phyloP scores from a whole-genome alignment of 2,797 vertebrate genomes.

The Cephalopachus bancanus region DNA sequence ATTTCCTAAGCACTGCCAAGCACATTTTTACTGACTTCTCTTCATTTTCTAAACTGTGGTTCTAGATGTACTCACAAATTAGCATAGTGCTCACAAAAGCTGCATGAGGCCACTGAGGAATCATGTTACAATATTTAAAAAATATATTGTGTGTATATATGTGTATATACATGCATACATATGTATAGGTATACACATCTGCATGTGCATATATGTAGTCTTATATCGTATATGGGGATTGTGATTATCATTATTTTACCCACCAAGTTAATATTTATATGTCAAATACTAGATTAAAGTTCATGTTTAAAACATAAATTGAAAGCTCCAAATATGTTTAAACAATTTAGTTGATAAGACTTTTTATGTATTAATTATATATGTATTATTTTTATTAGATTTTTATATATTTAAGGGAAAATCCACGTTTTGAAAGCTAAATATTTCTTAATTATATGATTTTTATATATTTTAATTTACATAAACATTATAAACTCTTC shows the following conservation, averaged over 20 bases:
- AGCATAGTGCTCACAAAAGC: neutral
- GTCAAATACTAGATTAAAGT: neutral
- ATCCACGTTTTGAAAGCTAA: neutral
- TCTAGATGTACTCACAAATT: neutral
- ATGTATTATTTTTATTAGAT: neutral
- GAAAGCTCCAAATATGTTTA: neutral
- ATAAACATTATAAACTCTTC: neutral
- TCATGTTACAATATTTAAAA: neutral
- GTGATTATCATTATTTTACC: neutral
- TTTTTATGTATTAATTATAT: neutral
- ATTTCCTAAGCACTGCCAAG: neutral
- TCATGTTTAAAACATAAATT: neutral
- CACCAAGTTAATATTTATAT: neutral
- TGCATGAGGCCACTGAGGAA: rapidly evolving
- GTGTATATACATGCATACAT: neutral
- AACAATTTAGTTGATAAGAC: neutral
- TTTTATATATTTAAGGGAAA: neutral
- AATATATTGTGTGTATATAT: neutral
- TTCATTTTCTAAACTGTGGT: neutral
- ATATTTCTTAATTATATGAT: neutral
- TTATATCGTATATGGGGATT: neutral
- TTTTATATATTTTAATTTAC: neutral
- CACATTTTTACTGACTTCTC: neutral
- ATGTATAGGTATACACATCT: neutral
- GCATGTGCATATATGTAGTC: neutral